A percentile compares a stretch with the other conserved stretches of the same genome.
phyloP scores from a whole-genome alignment of 2,888 invertebrate species.

The Hipparchia semele region DNA sequence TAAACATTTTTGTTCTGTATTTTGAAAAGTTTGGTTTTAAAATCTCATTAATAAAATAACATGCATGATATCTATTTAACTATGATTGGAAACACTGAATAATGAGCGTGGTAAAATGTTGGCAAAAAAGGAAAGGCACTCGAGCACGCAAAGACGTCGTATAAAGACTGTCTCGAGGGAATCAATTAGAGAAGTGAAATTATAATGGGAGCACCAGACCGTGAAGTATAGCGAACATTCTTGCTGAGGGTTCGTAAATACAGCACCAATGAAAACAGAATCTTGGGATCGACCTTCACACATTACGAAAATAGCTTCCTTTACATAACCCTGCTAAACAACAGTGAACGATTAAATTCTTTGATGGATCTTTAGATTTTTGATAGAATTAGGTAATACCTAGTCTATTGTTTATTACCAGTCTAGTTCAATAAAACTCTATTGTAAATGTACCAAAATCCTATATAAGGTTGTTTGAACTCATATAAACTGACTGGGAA shows the following conservation, averaged over 20 bases:
- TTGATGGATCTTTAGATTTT: neutral
- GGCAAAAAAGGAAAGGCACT: slow-evolving; percentile 1
- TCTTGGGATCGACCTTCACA: slow-evolving; percentile 41
- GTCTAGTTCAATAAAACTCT: no score
- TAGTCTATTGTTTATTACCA: neutral
- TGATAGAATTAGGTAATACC: neutral
- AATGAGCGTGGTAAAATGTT: slow-evolving; percentile 2
- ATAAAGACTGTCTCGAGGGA: slow-evolving; percentile 28
- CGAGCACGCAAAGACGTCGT: slow-evolving; percentile 16
- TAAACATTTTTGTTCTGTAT: neutral
- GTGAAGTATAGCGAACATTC: slow-evolving; percentile 26
- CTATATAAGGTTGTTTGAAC: no score
- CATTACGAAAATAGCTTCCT: slow-evolving; percentile 42
- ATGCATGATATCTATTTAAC: neutral
- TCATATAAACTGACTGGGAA: no score
- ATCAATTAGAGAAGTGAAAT: slow-evolving; percentile 33
- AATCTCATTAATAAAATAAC: neutral
- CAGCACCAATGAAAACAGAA: slow-evolving; percentile 28
- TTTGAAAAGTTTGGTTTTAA: neutral
- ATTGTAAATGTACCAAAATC: no score
- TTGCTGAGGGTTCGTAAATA: slow-evolving; percentile 20
- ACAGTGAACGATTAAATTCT: slow-evolving; percentile 16
- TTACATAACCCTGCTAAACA: slow-evolving; percentile 38
- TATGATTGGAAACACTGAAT: slow-evolving; percentile 2
- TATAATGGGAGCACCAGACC: slow-evolving; percentile 32